Evolutionary conservation across 1,140 invertebrate species (phyloP).

Genomic region (Medauroidea extradentata): DNA sequence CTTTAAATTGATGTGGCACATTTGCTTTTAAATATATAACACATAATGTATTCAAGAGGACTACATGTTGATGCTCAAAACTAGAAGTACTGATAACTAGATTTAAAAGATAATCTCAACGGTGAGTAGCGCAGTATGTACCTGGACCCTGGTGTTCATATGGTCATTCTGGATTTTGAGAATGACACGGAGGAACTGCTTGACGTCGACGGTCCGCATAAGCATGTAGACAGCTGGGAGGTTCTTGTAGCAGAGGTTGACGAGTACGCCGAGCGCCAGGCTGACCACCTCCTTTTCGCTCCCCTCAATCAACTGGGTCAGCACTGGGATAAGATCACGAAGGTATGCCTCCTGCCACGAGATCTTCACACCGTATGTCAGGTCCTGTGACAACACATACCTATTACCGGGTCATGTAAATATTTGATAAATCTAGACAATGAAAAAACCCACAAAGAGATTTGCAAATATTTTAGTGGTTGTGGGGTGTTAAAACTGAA

Average conservation of each 20-base stretch:
- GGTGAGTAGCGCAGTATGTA: no score
- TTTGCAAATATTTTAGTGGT: no score
- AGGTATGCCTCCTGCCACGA: conserved; percentile 66
- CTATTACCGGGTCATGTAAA: no score
- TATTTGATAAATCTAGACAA: no score
- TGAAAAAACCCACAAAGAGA: no score
- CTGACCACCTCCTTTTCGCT: conserved; percentile 53
- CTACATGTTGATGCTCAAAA: no score
- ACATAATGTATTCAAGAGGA: no score
- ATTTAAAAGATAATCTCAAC: no score
- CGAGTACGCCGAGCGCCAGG: conserved; percentile 60
- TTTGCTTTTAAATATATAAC: no score
- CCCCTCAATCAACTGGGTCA: conserved; percentile 56
- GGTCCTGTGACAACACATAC: conserved; percentile 51
- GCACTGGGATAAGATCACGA: conserved; percentile 52
- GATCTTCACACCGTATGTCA: conserved; percentile 65
- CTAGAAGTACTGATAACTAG: no score
- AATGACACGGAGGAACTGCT: conserved; percentile 53
- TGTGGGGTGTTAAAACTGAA: neutral
- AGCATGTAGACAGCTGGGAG: conserved; percentile 59
- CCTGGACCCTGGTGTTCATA: conserved; percentile 12
- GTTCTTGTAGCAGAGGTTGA: conserved; percentile 68
- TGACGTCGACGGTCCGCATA: conserved; percentile 58
- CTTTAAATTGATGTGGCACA: conserved; percentile 29
- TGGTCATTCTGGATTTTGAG: conserved; percentile 42